phyloP scores from a whole-genome alignment of 2,888 invertebrate species.

The Nebria salina region DNA sequence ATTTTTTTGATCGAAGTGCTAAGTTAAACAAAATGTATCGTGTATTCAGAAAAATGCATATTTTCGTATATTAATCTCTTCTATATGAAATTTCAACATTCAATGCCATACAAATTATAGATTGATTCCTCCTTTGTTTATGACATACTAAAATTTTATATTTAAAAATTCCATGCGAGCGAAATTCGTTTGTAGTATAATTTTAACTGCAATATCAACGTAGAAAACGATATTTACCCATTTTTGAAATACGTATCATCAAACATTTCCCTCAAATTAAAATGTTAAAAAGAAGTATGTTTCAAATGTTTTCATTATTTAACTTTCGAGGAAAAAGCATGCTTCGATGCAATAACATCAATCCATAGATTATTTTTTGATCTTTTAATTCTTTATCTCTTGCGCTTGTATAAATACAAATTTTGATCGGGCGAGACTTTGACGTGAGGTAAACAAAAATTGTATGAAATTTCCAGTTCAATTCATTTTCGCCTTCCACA shows the following conservation, averaged over 20 bases:
- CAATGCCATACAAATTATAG: too few relatives aligned
- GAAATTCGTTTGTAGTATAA: neutral
- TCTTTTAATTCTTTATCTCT: conserved; percentile 27
- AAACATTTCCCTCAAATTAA: neutral
- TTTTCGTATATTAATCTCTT: too few relatives aligned
- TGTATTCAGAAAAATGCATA: too few relatives aligned
- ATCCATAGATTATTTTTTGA: conserved; percentile 40
- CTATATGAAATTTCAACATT: too few relatives aligned
- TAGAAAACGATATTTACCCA: neutral
- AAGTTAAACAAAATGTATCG: too few relatives aligned
- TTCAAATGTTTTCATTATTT: neutral
- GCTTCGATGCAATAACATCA: conserved; percentile 20
- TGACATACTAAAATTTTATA: too few relatives aligned
- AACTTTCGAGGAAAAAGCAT: neutral
- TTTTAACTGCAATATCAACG: neutral
- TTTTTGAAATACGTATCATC: neutral
- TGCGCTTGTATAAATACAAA: conserved; percentile 23
- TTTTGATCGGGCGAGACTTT: conserved; percentile 22
- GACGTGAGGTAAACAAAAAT: neutral
- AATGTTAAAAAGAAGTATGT: neutral
- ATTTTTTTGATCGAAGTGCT: too few relatives aligned
- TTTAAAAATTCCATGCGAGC: neutral
- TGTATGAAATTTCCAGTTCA: neutral
- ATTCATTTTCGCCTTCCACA: neutral
- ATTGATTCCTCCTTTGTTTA: too few relatives aligned